Percentiles rank a stretch among this genome's conserved stretches.
phyloP scores from a whole-genome alignment of 2,113 vertebrate species.

The Rattus norvegicus region GRCr8 NC_086029.1:24744001-24744500 shows the following conservation, averaged over 20 bases:
- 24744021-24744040: slow-evolving; percentile 66
- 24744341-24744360: neutral
- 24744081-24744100: slow-evolving; percentile 55
- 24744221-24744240: neutral
- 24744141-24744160: slow-evolving; percentile 6
- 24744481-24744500: neutral
- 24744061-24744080: neutral
- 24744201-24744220: neutral
- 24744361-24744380: neutral
- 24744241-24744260: neutral
- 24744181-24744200: neutral
- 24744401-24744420: neutral
- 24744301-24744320: neutral
- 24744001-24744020: neutral
- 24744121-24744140: slow-evolving; percentile 50
- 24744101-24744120: slow-evolving; percentile 21
- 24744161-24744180: neutral
- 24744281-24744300: too few species aligned
- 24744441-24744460: neutral
- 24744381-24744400: neutral
- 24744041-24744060: slow-evolving; percentile 9
- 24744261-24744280: neutral
- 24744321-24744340: neutral
- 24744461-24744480: neutral
- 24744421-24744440: neutral